Base-by-base conservation (phyloP, 2,797 vertebrate genomes). In the Rhinoraja longicauda region DNA sequence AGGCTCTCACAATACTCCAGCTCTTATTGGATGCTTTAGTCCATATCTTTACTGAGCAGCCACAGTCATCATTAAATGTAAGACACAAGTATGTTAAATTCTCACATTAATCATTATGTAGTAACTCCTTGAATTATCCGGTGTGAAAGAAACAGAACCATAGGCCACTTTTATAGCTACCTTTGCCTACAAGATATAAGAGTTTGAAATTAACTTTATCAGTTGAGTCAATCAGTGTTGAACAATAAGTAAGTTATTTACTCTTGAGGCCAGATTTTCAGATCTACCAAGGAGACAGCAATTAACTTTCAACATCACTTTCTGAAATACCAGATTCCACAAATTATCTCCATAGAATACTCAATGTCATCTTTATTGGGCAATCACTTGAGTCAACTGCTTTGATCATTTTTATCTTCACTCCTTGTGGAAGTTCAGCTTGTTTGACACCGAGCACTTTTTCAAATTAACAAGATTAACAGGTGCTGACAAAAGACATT, bases 331-430 rank as follows among this genome's bases (percentile, higher is more conserved):
- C 84, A 67, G n/a, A 1, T 64, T 86, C n/a, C 10, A 86, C 29
- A 19, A 67, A 67, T 36, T 36, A 88, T 36, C 84, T 67, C 59
- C 15, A n/a, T 36, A 88, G 59, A 88, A 88, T 67, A 62, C 62
- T 32, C 84, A 36, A 32, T 88, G 62, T 67, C 62, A 64, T 67
- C 59, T 88, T 67, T 67, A 88, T 88, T 88, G 84, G 59, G 84
- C 59, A 67, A 88, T 88, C 59, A 88, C 59, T 67, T 67, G n/a
- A 36, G 64, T 32, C 59, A 67, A 17, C 19, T 21, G 59, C 84
- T 88, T 88, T 88, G 84, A 88, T 88, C 59, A 88, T 88, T 88
- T 88, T 88, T 64, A 67, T 88, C 84, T 88, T 88, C 64, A 32
- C 32, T 88, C 59, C 17, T 9, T 21, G n/a, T 67, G 67, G 84